Percentiles rank a stretch among this genome's conserved stretches.
Conservation (phyloP, 2,113 vertebrate genomes). For the Nibea albiflora region DNA sequence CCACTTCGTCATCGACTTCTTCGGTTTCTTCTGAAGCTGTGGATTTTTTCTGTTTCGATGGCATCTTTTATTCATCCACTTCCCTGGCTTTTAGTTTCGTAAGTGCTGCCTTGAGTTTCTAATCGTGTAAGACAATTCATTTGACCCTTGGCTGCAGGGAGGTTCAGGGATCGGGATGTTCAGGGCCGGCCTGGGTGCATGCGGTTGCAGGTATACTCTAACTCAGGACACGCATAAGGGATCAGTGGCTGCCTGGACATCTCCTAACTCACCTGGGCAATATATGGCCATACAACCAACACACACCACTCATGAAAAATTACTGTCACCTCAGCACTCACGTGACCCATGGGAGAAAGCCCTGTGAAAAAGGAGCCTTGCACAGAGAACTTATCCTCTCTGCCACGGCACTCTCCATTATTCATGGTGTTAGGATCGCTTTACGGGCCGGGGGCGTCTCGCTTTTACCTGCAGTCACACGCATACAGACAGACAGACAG, state of each 20-base stretch:
- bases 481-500: constrained; percentile 55
- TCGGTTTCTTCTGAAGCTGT: constrained; percentile 79
- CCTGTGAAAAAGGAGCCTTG: constrained; percentile 88
- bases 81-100: constrained; percentile 78
- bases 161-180: constrained; percentile 52
- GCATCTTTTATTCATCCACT: constrained; percentile 92
- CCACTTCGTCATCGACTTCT: constrained; percentile 81
- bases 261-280: constrained; percentile 45
- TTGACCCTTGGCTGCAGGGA: constrained; percentile 74
- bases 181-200: constrained; percentile 14
- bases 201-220: constrained; percentile 21
- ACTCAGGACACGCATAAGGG: constrained; percentile 35
- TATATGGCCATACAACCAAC: constrained; percentile 69
- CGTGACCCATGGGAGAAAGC: constrained; percentile 85
- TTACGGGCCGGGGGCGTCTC: constrained; percentile 88
- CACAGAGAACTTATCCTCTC: constrained; percentile 84
- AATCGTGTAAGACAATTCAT: constrained; percentile 82
- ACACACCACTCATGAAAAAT: constrained; percentile 87
- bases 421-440: constrained; percentile 92
- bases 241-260: constrained; percentile 39
- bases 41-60: constrained; percentile 87
- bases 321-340: constrained; percentile 81
- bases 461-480: constrained; percentile 75
- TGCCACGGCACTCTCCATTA: constrained; percentile 89
- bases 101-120: constrained; percentile 78